Evolutionary conservation across 1,140 invertebrate genomes (phyloP), one percentile per base, ranked within the genome.

Genomic region (Monochamus saltuarius): DNA sequence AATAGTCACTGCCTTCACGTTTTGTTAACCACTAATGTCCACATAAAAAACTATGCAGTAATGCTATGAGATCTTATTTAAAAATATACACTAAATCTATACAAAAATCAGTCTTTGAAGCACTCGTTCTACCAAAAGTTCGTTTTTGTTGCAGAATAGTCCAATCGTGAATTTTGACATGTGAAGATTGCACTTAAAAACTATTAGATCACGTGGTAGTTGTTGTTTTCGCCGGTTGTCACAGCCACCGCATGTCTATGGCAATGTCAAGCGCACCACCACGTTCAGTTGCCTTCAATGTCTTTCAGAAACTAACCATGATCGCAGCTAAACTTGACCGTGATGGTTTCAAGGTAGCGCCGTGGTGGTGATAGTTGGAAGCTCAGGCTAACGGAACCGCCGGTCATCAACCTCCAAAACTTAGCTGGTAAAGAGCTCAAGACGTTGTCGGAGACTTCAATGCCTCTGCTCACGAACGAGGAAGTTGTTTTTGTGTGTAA

Each of bases 291-390:
- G 56, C 59, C 61, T 65, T 65, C 61, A 56, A 63, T 67, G 68
- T 69, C 74, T 71, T 75, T 67, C 68, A 63, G 66, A 70, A 70
- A 75, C 70, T 69, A 69, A 71, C 65, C 70, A 73, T 71, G 68
- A 66, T 69, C 55, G 56, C 61, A 62, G 54, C 63, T 75, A 76
- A 76, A 76, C 74, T 76, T 76, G 74, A 76, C 74, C 74, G 71
- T 76, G 73, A 70, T 65, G 66, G 66, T 68, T 62, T 65, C 66
- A 54, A 61, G 62, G 55, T 53, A 70, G 71, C 73, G 70, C 68
- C 62, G 54, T 55, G 45, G 66, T 62, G 70, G 72, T 70, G 64
- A 71, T 69, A 65, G 63, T 65, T 68, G 49, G 70, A 73, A 72
- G 59, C 70, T 66, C 50, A 19, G 46, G 43, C 62, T 73, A 73